Evolutionary conservation across 2,113 vertebrate genomes (phyloP).

Genomic region (Platycercus adscitus): DNA sequence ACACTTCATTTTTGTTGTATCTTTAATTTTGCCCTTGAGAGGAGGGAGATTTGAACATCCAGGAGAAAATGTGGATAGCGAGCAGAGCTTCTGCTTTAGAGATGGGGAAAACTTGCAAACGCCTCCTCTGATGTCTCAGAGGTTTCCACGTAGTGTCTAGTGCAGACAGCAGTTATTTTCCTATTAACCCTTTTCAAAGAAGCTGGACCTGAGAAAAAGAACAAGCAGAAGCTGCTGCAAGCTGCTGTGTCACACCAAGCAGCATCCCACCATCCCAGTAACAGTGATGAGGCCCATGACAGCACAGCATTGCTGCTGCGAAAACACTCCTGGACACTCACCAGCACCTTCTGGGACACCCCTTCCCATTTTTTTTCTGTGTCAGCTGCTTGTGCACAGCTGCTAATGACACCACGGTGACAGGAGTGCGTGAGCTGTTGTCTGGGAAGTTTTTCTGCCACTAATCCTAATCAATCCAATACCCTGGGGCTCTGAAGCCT

Average conservation of each 20-base stretch:
- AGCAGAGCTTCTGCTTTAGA: not conserved
- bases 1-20: not conserved
- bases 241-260: rapidly evolving
- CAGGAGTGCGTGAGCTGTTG: not conserved
- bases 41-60: not conserved
- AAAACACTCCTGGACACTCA: not conserved
- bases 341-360: not conserved
- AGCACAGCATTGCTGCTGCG: not conserved
- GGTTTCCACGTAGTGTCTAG: not conserved
- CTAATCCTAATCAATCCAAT: not conserved
- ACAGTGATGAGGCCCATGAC: not conserved
- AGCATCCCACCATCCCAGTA: not conserved
- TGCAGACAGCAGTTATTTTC: not conserved
- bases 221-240: not conserved
- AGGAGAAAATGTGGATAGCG: not conserved
- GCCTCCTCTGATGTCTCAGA: not conserved
- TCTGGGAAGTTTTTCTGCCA: not conserved
- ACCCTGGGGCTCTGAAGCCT: not conserved
- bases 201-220: not conserved
- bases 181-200: not conserved
- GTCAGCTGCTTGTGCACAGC: not conserved
- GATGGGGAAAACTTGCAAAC: not conserved
- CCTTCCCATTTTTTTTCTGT: not conserved
- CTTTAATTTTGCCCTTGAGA: not conserved
- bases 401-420: not conserved